Percentiles rank a stretch among this genome's conserved stretches.
phyloP scores from a whole-genome alignment of 2,888 invertebrate species.

The Aquatica leii region DNA sequence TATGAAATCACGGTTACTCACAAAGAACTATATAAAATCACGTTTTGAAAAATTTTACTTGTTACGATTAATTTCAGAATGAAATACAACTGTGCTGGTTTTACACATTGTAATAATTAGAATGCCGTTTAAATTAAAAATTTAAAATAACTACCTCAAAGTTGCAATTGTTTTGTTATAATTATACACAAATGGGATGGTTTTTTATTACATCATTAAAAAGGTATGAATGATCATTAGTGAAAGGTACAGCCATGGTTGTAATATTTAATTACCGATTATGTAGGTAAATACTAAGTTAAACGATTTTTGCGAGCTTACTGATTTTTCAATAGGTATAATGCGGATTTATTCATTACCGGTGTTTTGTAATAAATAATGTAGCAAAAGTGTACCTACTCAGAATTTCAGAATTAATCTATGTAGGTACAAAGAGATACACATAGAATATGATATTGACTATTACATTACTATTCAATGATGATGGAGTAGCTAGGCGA shows the following conservation, averaged over 20 bases:
- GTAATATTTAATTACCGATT: slow-evolving; percentile 27
- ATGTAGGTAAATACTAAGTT: background rate
- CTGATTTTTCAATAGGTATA: too few species aligned
- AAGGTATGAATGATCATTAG: slow-evolving; percentile 28
- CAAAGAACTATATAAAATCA: background rate
- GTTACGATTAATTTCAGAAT: background rate
- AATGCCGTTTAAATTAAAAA: slow-evolving; percentile 10
- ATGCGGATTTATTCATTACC: too few species aligned
- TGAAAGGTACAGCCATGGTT: slow-evolving; percentile 10
- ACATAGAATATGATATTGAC: too few species aligned
- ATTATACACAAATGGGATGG: slow-evolving; percentile 26
- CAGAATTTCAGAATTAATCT: too few species aligned
- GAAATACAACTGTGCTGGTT: background rate
- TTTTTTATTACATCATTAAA: slow-evolving; percentile 36
- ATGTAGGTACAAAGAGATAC: too few species aligned
- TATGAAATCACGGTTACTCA: background rate
- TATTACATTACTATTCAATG: slow-evolving; percentile 1
- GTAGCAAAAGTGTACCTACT: too few species aligned
- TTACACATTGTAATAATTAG: slow-evolving; percentile 27
- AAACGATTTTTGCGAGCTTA: too few species aligned
- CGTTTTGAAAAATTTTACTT: background rate
- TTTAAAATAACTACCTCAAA: slow-evolving; percentile 23
- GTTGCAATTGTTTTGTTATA: slow-evolving; percentile 20
- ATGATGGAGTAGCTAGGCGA: slow-evolving; percentile 2
- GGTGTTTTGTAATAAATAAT: too few species aligned